A percentile compares a stretch with the other conserved stretches of the same genome.
Evolutionary conservation across 2,113 vertebrate species (phyloP).

Genomic region (Collichthys lucidus): DNA sequence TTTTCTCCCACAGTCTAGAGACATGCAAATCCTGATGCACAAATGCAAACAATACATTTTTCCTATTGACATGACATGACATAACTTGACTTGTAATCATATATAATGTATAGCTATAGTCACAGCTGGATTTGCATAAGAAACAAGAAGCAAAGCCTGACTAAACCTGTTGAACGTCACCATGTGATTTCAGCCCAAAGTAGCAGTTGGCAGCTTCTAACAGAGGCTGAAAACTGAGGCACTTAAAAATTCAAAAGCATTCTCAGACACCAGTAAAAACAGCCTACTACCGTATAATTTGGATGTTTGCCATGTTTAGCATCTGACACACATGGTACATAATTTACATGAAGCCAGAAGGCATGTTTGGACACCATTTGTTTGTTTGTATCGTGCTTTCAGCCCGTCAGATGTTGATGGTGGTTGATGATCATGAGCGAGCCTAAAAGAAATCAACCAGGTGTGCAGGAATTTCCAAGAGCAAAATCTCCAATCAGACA

Average conservation of each 20-base stretch:
- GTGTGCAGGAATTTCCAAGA: no score
- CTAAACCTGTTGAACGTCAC: neutral
- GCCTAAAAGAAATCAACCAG: no score
- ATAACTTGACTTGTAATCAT: no score
- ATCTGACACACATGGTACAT: neutral
- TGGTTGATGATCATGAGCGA: no score
- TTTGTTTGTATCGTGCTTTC: neutral
- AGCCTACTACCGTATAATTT: constrained; percentile 27
- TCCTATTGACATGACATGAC: neutral
- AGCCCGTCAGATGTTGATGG: neutral
- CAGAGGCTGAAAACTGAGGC: neutral
- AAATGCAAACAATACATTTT: neutral
- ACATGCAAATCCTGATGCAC: no score
- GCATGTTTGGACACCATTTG: neutral
- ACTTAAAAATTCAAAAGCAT: constrained; percentile 43
- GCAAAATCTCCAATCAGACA: no score
- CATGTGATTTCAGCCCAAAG: neutral
- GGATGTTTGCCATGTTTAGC: constrained; percentile 1
- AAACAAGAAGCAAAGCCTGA: no score
- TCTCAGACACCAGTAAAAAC: constrained; percentile 47
- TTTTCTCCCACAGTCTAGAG: no score
- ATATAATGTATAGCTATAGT: neutral
- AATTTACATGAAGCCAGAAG: neutral
- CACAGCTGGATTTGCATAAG: neutral
- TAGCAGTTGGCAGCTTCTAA: neutral